Conservation (phyloP, 2,888 invertebrate species). For the Agriopis marginaria region DNA sequence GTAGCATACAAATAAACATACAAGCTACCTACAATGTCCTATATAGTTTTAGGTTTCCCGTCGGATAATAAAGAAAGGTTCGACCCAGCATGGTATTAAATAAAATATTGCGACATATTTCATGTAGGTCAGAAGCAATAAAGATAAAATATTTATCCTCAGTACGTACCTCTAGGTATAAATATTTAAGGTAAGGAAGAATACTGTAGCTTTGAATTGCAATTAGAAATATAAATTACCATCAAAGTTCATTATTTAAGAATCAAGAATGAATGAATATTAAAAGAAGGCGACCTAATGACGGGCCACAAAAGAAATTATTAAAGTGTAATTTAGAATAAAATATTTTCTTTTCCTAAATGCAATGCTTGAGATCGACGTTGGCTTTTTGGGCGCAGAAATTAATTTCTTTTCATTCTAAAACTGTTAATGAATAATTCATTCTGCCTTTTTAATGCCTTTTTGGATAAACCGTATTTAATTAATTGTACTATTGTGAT, state of each 20-base stretch:
- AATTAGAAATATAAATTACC: constrained; percentile 11
- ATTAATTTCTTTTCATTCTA: constrained; percentile 19
- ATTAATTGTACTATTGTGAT: too few species aligned
- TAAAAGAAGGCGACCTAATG: constrained; percentile 46
- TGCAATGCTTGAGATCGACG: constrained; percentile 9
- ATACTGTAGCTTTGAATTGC: constrained; percentile 14
- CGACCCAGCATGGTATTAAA: constrained; percentile 7
- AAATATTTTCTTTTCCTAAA: constrained; percentile 42
- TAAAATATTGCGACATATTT: constrained; percentile 5
- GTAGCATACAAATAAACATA: too few species aligned
- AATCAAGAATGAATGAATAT: constrained; percentile 32
- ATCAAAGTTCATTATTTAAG: constrained; percentile 32
- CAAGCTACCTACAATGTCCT: too few species aligned
- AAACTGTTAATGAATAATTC: constrained; percentile 5
- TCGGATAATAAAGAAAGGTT: too few species aligned
- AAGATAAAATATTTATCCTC: constrained; percentile 2
- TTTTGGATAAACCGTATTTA: too few species aligned
- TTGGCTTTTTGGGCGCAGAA: constrained; percentile 12
- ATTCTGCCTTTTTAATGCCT: not conserved
- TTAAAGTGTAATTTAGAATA: constrained; percentile 45
- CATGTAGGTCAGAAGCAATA: not conserved
- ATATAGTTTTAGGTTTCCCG: too few species aligned
- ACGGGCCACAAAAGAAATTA: constrained; percentile 46
- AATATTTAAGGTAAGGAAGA: not conserved
- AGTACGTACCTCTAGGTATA: not conserved